A percentile compares a stretch with the other conserved stretches of the same genome.
Conservation (phyloP, 2,888 invertebrate species). For the Nowickia ferox region DNA sequence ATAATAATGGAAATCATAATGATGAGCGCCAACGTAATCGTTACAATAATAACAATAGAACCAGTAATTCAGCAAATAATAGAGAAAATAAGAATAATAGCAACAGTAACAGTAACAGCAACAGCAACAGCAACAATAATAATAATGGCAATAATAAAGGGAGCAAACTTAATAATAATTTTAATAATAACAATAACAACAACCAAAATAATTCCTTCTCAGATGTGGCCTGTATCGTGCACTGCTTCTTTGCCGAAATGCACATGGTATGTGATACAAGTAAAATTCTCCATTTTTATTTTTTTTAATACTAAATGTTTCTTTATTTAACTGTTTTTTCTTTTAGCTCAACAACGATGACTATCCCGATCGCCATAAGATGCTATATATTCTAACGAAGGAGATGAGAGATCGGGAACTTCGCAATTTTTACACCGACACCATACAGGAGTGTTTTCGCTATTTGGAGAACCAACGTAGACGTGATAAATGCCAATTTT, state of each 20-base stretch:
- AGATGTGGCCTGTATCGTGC: constrained; percentile 85
- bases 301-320: not conserved
- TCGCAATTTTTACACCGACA: constrained; percentile 88
- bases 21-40: constrained; percentile 71
- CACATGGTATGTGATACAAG: constrained; percentile 85
- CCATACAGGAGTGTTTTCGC: constrained; percentile 89
- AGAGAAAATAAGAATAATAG: constrained; percentile 49
- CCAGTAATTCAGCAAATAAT: constrained; percentile 22
- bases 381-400: constrained; percentile 86
- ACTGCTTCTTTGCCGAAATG: constrained; percentile 88
- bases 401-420: constrained; percentile 87
- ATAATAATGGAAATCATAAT: constrained; percentile 57
- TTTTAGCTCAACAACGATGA: constrained; percentile 80
- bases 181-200: constrained; percentile 73
- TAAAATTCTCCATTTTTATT: not conserved
- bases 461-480: constrained; percentile 85
- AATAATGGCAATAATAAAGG: constrained; percentile 53
- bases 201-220: constrained; percentile 68
- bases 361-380: constrained; percentile 86
- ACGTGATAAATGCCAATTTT: constrained; percentile 87
- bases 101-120: constrained; percentile 48
- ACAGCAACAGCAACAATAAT: constrained; percentile 24
- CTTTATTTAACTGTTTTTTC: not conserved
- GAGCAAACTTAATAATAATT: constrained; percentile 33
- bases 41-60: constrained; percentile 52